Base-by-base conservation (phyloP, 2,113 vertebrate species). In the Vulpes lagopus region DNA sequence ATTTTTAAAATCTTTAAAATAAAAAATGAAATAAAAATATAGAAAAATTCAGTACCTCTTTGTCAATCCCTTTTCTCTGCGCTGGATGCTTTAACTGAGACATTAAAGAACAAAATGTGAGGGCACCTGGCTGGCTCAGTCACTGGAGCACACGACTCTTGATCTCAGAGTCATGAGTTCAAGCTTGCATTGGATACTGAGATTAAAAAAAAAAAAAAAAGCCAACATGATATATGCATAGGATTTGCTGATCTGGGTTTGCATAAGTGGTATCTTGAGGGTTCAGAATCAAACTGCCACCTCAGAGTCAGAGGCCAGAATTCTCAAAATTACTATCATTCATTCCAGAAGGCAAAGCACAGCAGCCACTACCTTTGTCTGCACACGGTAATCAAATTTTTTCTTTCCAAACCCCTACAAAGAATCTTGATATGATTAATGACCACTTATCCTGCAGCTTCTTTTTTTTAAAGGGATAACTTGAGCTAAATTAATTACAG, bases 251-350 rank as follows among this genome's bases (percentile, higher is more conserved):
- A 59, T 80, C 35, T 89, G 22, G n/a, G 10, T 60, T 38, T 96
- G 30, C 51, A 53, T 5, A 30, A 88, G 15, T 59, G 30, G 91
- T 25, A 19, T 35, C 32, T 90, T 91, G 19, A 62, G 35, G 79
- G 57, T 93, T 95, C 80, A 93, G 49, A 92, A 87, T 81, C 74
- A 94, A 88, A 84, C 55, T 82, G 16, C 67, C 55, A 62, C 17
- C 51, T 67, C 55, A 11, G n/a, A 81, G 19, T 57, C 73, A 88
- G 51, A 76, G 22, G n/a, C 15, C 69, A 55, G 43, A 93, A 82
- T 57, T 91, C 91, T 82, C 38, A 30, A 55, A 67, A 65, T 74
- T 73, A 60, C n/a, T 69, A 19, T 43, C 62, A 74, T 55, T 79
- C 88, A 74, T 89, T 95, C 73, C 32, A 93, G 60, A 96, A 96